These are phyloP conservation scores for Actinemys pallida DNA, from an alignment of 2,113 vertebrate genomes.

Conservation along the genomic window DNA sequence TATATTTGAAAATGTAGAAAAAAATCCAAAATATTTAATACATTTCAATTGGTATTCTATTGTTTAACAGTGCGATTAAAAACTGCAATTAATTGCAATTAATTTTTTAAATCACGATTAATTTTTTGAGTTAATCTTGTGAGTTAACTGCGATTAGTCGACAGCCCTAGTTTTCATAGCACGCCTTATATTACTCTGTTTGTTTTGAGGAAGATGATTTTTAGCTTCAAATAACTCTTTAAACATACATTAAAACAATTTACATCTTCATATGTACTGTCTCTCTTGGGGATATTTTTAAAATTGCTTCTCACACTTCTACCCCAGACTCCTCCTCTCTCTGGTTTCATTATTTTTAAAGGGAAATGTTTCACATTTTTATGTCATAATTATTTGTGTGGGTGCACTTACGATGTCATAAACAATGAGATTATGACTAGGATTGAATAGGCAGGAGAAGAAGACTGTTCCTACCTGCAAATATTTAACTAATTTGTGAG, in stretches of 20 bases:
- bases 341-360: background rate
- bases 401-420: background rate
- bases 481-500: slow-evolving; percentile 50
- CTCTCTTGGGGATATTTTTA: background rate
- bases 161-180: background rate
- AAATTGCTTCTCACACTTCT: background rate
- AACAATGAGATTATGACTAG: slow-evolving; percentile 2
- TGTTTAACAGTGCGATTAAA: no score
- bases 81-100: no score
- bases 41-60: no score
- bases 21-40: no score
- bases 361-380: background rate
- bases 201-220: background rate
- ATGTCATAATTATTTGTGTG: background rate
- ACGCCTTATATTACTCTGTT: background rate
- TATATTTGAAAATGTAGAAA: no score
- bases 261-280: background rate
- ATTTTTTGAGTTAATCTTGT: no score
- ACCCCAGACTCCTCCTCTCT: background rate
- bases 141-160: no score
- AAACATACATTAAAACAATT: background rate
- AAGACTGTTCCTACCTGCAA: slow-evolving; percentile 44
- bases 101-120: no score
- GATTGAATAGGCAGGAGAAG: background rate
- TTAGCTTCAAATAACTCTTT: background rate